These are phyloP conservation scores for Pomatorhinus ruficollis DNA, from an alignment of 2,113 vertebrate genomes.

Conservation along the genomic window DNA sequence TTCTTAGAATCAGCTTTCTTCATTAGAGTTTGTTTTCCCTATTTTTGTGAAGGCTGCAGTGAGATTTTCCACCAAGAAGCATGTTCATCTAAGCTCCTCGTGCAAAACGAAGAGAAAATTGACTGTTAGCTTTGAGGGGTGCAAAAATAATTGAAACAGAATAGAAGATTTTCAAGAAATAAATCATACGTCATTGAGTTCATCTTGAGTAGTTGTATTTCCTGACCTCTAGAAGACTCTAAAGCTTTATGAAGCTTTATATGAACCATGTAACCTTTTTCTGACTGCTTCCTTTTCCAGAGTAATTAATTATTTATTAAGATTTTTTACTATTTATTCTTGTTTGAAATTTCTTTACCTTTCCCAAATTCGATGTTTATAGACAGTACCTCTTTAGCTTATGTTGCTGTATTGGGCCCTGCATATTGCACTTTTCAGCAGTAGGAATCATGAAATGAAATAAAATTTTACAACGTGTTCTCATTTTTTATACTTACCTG, in stretches of 20 bases:
- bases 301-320: not conserved
- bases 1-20: not conserved
- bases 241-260: not conserved
- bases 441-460: not conserved
- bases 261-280: not conserved
- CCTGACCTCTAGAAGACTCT: not conserved
- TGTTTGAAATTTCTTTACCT: not conserved
- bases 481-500: not conserved
- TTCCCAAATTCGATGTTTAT: not conserved
- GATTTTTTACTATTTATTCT: not conserved
- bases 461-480: not conserved
- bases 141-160: not conserved
- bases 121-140: not conserved
- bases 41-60: not conserved
- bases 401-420: not conserved
- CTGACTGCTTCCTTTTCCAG: not conserved
- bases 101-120: not conserved
- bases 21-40: not conserved
- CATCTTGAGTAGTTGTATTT: not conserved
- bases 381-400: not conserved
- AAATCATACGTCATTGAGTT: not conserved
- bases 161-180: not conserved
- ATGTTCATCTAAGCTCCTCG: not conserved
- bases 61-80: not conserved
- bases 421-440: not conserved